These are phyloP conservation scores for Arenaria interpres DNA, from an alignment of 2,113 vertebrate species.

Conservation along the genomic window DNA sequence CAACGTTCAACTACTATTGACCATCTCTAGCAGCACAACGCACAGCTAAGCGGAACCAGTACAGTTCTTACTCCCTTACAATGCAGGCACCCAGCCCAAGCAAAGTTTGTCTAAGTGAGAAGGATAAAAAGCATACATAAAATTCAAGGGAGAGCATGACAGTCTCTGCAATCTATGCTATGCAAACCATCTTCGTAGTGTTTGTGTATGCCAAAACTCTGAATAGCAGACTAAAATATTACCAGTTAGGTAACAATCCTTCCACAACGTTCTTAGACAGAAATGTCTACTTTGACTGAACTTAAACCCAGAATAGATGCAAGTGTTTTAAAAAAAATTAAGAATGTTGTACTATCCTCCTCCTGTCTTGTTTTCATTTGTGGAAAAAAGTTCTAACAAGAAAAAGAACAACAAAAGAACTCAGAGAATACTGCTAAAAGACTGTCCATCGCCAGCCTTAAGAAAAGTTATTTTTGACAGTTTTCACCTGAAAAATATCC, in stretches of 20 bases:
- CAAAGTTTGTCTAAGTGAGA: not conserved
- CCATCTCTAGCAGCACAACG: not conserved
- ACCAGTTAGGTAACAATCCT: not conserved
- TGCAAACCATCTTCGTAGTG: not conserved
- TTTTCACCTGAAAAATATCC: not conserved
- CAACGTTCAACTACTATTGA: not conserved
- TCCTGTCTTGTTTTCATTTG: not conserved
- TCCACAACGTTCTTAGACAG: not conserved
- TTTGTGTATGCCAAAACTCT: not conserved
- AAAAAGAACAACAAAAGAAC: not conserved
- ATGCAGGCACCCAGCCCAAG: not conserved
- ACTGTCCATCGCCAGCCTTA: not conserved
- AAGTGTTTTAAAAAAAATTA: not conserved
- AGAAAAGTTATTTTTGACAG: not conserved
- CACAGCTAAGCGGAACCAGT: accelerated
- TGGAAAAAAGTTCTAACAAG: not conserved
- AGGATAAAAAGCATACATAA: not conserved
- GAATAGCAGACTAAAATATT: not conserved
- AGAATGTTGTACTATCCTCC: not conserved
- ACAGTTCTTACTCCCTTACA: not conserved
- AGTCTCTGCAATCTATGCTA: not conserved
- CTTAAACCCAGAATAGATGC: not conserved
- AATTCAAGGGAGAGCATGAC: not conserved
- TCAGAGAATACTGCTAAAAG: not conserved
- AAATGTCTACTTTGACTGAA: not conserved